Base-by-base conservation (phyloP, 1,140 invertebrate species). In the Monochamus saltuarius region DNA sequence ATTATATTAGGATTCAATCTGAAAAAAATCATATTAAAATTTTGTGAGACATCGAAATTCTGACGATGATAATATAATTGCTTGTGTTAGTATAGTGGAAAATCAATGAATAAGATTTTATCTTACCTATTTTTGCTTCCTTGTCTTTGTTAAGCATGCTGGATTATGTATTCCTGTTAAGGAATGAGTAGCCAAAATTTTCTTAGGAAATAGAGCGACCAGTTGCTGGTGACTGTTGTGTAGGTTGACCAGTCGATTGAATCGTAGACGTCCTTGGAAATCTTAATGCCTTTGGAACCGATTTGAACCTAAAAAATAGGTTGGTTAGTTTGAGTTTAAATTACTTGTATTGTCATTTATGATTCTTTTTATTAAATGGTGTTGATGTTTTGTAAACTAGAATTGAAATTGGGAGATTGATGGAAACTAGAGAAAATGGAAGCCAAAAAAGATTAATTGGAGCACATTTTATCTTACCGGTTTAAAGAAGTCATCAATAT, bases 101-200 rank as follows among this genome's bases (percentile, higher is more conserved):
- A 2, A 3, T 29, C 22, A 29, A 29, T 29, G 2, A 29, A 6
- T 29, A 29, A 29, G 6, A 13, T 16, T 59, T 14, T 11, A 59
- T 59, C 56, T 55, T 42, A 56, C 59, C 60, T 62, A 55, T 53
- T 38, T 62, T 68, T 67, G 42, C 17, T 51, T 57, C 14, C 50
- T 61, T 68, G 16, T 55, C 47, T 39, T 37, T 6, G 22, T 29
- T 7, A 58, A 35, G 38, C 67, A 69, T 6, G 65, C 68, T 11
- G 78, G 77, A 13, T 77, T 78, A 1, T 75, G 77, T 52, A 75
- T 78, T 2, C 78, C 78, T 0, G 76, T 79, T 62, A 80, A 69
- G 7, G 75, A 77, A 56, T 78, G 77, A 1, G 77, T 77, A 22
- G 77, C 78, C 6, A 80, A 37, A 0, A 71, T 72, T 14, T 73